These are phyloP conservation scores for Chaetophractus vellerosus DNA, from an alignment of 2,797 vertebrate genomes.

Conservation along the genomic window DNA sequence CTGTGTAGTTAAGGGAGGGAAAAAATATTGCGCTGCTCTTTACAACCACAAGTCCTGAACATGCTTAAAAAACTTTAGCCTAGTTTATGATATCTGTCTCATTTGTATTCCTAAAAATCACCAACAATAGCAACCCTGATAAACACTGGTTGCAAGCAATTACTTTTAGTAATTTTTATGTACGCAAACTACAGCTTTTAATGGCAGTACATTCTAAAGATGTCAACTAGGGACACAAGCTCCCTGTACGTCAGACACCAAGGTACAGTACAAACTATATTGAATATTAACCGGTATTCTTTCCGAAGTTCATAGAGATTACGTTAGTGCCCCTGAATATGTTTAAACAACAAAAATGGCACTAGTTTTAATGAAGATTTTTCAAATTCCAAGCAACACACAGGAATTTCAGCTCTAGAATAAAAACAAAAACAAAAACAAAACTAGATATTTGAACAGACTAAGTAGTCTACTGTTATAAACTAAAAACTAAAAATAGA, in stretches of 20 bases:
- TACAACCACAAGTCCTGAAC: neutral
- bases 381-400: neutral
- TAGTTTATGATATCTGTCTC: neutral
- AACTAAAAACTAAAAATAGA: neutral
- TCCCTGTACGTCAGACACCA: slow-evolving; percentile 10
- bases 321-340: neutral
- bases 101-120: neutral
- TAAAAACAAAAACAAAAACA: neutral
- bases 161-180: neutral
- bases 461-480: neutral
- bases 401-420: neutral
- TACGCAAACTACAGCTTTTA: neutral
- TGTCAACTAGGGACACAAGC: slow-evolving; percentile 18
- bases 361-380: slow-evolving; percentile 49
- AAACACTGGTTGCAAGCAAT: neutral
- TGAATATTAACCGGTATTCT: neutral
- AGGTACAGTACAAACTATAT: neutral
- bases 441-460: neutral
- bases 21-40: neutral
- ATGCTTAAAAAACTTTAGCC: neutral
- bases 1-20: rapidly evolving
- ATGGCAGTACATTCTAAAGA: neutral
- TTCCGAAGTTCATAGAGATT: neutral
- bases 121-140: neutral
- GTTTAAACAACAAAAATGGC: neutral